These are phyloP conservation scores for Clarias platycephalus DNA, from an alignment of 2,797 vertebrate species.

Conservation along the genomic window DNA sequence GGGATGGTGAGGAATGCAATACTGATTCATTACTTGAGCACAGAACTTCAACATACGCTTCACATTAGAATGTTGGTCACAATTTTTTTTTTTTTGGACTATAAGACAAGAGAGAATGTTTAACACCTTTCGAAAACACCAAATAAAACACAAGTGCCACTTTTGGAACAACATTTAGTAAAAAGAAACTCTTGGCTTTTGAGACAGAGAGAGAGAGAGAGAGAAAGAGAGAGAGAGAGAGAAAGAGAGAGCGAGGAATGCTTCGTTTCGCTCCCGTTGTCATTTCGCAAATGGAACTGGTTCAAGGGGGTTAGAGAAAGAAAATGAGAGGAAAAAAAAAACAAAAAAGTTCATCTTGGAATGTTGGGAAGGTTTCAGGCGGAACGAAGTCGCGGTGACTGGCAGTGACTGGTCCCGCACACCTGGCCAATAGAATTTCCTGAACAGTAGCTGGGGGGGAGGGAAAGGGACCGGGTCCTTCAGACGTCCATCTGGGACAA, in stretches of 20 bases:
- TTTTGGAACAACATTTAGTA: constrained; percentile 37
- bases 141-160: constrained; percentile 65
- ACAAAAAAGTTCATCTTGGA: constrained; percentile 79
- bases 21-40: constrained; percentile 60
- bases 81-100: constrained; percentile 55
- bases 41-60: constrained; percentile 50
- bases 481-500: constrained; percentile 88
- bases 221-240: not conserved
- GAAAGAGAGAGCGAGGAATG: not conserved
- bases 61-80: constrained; percentile 61
- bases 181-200: constrained; percentile 27
- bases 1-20: constrained; percentile 56
- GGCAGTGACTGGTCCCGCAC: constrained; percentile 74
- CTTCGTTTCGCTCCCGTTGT: constrained; percentile 31
- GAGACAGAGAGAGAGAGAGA: not conserved
- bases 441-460: constrained; percentile 65
- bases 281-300: constrained; percentile 29
- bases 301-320: not conserved
- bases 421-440: constrained; percentile 73
- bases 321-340: constrained; percentile 37
- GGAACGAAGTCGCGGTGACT: constrained; percentile 76
- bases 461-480: constrained; percentile 57
- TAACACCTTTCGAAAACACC: constrained; percentile 63
- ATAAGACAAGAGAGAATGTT: constrained; percentile 61
- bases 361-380: constrained; percentile 78